phyloP scores from a whole-genome alignment of 2,888 invertebrate genomes.

The Drosophila rubida region DNA sequence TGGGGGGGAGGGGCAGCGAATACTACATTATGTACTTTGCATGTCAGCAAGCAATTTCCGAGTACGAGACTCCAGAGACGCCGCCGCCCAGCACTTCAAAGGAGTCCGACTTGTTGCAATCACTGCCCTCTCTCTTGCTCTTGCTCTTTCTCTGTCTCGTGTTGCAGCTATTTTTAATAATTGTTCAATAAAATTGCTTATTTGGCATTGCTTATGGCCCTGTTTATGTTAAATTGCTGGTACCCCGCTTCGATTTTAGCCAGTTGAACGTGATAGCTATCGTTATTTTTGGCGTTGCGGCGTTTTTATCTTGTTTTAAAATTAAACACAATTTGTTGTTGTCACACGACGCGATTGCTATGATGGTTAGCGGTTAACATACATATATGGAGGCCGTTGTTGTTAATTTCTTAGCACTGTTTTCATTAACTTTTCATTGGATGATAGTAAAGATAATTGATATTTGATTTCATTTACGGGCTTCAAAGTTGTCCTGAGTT shows the following conservation, averaged over 20 bases:
- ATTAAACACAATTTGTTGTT: slow-evolving; percentile 61
- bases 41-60: slow-evolving; percentile 82
- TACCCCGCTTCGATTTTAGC: slow-evolving; percentile 7
- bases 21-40: slow-evolving; percentile 82
- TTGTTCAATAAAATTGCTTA: slow-evolving; percentile 54
- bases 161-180: slow-evolving; percentile 47
- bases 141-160: background rate
- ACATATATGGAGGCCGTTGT: slow-evolving; percentile 2
- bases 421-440: slow-evolving; percentile 57
- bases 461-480: slow-evolving; percentile 34
- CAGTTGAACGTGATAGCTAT: slow-evolving; percentile 39
- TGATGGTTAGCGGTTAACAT: slow-evolving; percentile 26
- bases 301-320: slow-evolving; percentile 70
- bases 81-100: slow-evolving; percentile 59
- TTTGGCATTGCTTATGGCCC: slow-evolving; percentile 51
- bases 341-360: slow-evolving; percentile 9
- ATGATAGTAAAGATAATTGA: slow-evolving; percentile 42
- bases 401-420: slow-evolving; percentile 52
- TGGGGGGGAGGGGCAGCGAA: background rate
- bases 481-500: slow-evolving; percentile 1
- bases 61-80: slow-evolving; percentile 36
- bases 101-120: slow-evolving; percentile 52
- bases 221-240: slow-evolving; percentile 37
- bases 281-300: slow-evolving; percentile 48
- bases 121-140: background rate